These are phyloP conservation scores for Eumerus sabulonum DNA, from an alignment of 2,888 invertebrate genomes.

Conservation along the genomic window DNA sequence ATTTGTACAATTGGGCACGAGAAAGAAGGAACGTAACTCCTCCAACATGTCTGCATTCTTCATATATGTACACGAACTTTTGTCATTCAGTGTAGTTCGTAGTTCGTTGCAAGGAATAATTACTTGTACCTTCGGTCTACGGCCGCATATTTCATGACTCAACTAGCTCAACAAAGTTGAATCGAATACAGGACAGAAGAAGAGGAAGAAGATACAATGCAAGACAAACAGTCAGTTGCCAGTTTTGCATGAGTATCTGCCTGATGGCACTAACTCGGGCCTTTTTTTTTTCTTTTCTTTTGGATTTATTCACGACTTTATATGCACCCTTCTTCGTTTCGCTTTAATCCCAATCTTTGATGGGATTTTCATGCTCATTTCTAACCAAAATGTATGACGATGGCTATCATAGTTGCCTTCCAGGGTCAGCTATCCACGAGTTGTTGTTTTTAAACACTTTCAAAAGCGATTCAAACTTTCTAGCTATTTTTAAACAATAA, in stretches of 20 bases:
- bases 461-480: slow-evolving; percentile 49
- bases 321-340: neutral
- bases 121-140: too few species aligned
- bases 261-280: slow-evolving; percentile 19
- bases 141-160: too few species aligned
- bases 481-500: neutral
- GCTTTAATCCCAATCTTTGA: slow-evolving; percentile 32
- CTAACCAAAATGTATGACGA: slow-evolving; percentile 39
- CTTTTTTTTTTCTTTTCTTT: too few species aligned
- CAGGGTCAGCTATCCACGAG: slow-evolving; percentile 47
- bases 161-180: too few species aligned
- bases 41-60: too few species aligned
- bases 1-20: too few species aligned
- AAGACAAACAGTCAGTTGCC: slow-evolving; percentile 19
- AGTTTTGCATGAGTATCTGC: slow-evolving; percentile 19
- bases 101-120: too few species aligned
- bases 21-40: neutral
- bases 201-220: slow-evolving; percentile 32
- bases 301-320: slow-evolving; percentile 60
- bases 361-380: slow-evolving; percentile 58
- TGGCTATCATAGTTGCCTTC: slow-evolving; percentile 32
- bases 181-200: neutral
- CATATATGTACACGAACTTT: too few species aligned
- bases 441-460: slow-evolving; percentile 3
- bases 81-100: too few species aligned